A percentile compares a stretch with the other conserved stretches of the same genome.
Conservation (phyloP, 2,888 invertebrate genomes). For the Eucera pruinosa region DNA sequence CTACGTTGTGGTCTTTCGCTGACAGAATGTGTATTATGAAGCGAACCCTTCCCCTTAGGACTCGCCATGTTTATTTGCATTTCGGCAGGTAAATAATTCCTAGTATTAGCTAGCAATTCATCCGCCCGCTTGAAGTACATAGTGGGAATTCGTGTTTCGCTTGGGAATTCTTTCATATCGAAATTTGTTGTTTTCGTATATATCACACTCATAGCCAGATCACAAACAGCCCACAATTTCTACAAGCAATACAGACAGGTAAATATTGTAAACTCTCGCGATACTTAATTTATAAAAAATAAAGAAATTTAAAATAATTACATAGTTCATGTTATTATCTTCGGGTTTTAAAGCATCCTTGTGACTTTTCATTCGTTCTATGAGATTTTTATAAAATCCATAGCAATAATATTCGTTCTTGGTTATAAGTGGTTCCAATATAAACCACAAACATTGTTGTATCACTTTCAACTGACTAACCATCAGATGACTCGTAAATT, state of each 20-base stretch:
- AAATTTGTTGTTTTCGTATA: constrained; percentile 94
- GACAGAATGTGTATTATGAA: constrained; percentile 82
- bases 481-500: constrained; percentile 91
- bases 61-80: constrained; percentile 87
- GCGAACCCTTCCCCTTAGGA: constrained; percentile 80
- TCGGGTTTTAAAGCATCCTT: constrained; percentile 94
- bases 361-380: constrained; percentile 97
- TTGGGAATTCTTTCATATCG: constrained; percentile 95
- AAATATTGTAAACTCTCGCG: constrained; percentile 26
- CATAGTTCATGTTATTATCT: constrained; percentile 93
- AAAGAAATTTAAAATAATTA: constrained; percentile 85
- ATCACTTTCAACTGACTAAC: constrained; percentile 91
- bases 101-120: constrained; percentile 90
- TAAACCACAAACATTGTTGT: constrained; percentile 96
- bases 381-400: constrained; percentile 96
- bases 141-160: constrained; percentile 93
- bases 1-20: constrained; percentile 82
- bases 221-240: constrained; percentile 99
- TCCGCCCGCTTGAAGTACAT: constrained; percentile 94
- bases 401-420: constrained; percentile 97
- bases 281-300: not conserved
- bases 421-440: constrained; percentile 96
- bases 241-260: constrained; percentile 82
- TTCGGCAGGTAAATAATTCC: constrained; percentile 93
- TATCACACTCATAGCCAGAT: constrained; percentile 96